Evolutionary conservation across 1,140 invertebrate species (phyloP).

Genomic region (Drosophila pectinifera): DNA sequence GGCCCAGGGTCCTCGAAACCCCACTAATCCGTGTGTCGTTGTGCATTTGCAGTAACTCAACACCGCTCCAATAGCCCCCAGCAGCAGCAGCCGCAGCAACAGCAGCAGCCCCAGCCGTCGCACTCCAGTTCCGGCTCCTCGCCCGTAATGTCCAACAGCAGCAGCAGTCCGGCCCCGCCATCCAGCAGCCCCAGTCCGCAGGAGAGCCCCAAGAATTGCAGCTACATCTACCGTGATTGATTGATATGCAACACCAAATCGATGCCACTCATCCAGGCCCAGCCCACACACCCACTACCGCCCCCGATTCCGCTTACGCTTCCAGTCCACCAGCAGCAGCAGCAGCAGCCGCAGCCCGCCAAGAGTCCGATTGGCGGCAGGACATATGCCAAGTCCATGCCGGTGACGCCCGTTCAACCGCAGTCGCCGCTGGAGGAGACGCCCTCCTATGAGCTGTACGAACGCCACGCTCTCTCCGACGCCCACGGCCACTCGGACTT

Average conservation of each 20-base stretch:
- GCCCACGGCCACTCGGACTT: constrained; percentile 47
- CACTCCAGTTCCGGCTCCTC: constrained; percentile 85
- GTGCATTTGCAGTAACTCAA: constrained; percentile 82
- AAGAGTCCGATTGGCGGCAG: constrained; percentile 35
- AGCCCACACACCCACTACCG: constrained; percentile 47
- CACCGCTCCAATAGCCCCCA: constrained; percentile 85
- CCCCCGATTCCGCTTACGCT: constrained; percentile 12
- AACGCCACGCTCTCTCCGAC: constrained; percentile 54
- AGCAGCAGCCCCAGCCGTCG: constrained; percentile 60
- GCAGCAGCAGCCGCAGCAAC: constrained; percentile 62
- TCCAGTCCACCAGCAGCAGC: constrained; percentile 10
- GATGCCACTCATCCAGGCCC: constrained; percentile 83
- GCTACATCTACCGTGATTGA: constrained; percentile 85
- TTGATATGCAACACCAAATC: constrained; percentile 85
- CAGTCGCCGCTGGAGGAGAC: constrained; percentile 70
- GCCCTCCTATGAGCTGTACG: constrained; percentile 69
- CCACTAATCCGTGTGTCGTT: constrained; percentile 23
- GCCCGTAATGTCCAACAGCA: constrained; percentile 85
- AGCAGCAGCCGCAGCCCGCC: constrained; percentile 9
- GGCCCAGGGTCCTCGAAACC: neutral
- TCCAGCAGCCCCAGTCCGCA: constrained; percentile 85
- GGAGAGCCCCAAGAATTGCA: constrained; percentile 85
- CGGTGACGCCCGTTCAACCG: constrained; percentile 78
- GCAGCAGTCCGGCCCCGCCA: constrained; percentile 85
- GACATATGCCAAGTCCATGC: constrained; percentile 75